Base-by-base conservation (phyloP, 2,888 invertebrate species). In the Caenorhabditis zanzibari region DNA sequence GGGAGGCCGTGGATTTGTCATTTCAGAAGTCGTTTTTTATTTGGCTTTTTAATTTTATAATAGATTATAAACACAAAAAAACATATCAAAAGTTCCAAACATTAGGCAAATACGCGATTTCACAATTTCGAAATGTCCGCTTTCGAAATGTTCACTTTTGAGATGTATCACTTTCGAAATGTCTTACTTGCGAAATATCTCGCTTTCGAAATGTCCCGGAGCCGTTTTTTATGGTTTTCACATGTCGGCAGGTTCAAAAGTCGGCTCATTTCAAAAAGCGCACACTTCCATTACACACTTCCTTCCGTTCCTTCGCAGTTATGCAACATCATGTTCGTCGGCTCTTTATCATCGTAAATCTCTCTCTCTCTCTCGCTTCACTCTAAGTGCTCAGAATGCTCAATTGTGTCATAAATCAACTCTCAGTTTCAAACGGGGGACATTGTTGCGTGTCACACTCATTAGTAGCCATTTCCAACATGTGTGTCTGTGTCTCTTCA, bases 371-470 rank as follows among this genome's bases (percentile, higher is more conserved):
- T n/a, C 19, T 24, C 52, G 28, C 64, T 26, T 32, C 47, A n/a
- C n/a, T 52, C n/a, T 9, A 10, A 19, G 28, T 38, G 56, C 54
- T 64, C 54, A 47, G 58, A 58, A 76, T 66, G 58, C 56, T 58
- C 79, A 68, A 79, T 79, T 74, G 74, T 80, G 74, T 80, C 80
- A 52, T 80, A 73, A 73, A 80, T 80, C 80, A 80, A 79, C 79
- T 54, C 38, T 68, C 68, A 16, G 35, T 68, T 68, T 68, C 68
- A 68, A 68, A 68, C 28, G 14, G 71, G 32, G 38, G 59, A 19
- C 72, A 61, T 68, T 81, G 81, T 81, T 81, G 81, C 81, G 74
- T 81, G 81, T 74, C 79, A 63, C 71, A 72, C 79, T 72, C 74
- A 81, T 81, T 81, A 81, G 73, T 32, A 52, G 22, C 56, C 66